Evolutionary conservation across 2,797 vertebrate genomes (phyloP), one percentile per base, ranked within the genome.

Genomic region (Sorex maritimensis): DNA sequence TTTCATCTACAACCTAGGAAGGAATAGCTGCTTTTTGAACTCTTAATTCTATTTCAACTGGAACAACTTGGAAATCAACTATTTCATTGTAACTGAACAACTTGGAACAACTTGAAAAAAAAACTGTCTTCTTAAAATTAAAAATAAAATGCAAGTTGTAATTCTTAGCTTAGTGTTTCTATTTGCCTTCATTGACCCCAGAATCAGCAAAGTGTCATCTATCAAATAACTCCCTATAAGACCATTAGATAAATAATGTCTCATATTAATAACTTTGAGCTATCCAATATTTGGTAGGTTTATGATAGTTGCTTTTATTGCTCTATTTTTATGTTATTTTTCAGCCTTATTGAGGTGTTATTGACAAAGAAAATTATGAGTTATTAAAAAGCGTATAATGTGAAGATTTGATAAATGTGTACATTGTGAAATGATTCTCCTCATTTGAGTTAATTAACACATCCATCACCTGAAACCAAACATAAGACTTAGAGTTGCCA

Each of bases 241-340:
- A 68, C 83, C 75, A 93, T 61, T 86, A 87, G 81, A 81, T 69
- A 88, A 93, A n/a, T 4, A 15, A 34, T 55, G 26, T 24, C 14
- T 19, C 52, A 61, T 77, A 65, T 86, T n/a, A 87, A 81, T 11
- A 26, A n/a, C 1, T 46, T 75, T 21, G 19, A 72, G 61, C 65
- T 84, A 44, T 28, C 5, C 2, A 34, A 44, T n/a, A 81, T 15
- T 41, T 90, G 78, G 74, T 14, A 94, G 23, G 2, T 52, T 71
- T 65, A 14, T 38, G 65, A 15, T 49, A 49, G 14, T 13, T 91
- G 38, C 7, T 55, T 55, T 69, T 34, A 26, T 61, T 78, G 6
- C 38, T 72, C 38, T 38, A 71, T 44, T 46, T 46, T 46, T 74
- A 28, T 74, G 15, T 7, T 74, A 46, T 13, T 46, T 74, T 74